Conservation (phyloP, 35 echinoderm and acorn worm species). For the Holothuria glaberrima region DNA sequence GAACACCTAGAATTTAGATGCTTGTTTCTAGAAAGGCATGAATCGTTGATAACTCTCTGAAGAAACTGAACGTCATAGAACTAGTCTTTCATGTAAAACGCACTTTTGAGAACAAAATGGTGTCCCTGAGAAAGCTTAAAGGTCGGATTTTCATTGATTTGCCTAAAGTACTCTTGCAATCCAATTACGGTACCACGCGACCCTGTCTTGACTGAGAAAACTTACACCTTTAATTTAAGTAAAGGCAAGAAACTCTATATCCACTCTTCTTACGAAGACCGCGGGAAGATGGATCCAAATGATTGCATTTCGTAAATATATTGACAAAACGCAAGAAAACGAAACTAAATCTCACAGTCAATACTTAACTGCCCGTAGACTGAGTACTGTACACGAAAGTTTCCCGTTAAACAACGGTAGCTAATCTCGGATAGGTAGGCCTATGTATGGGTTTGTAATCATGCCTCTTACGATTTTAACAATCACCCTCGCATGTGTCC, state of each 20-base stretch:
- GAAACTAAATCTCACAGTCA: slow-evolving; percentile 32
- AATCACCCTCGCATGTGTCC: too few relatives aligned
- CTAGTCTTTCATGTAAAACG: too few relatives aligned
- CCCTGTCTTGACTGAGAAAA: slow-evolving; percentile 53
- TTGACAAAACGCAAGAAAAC: slow-evolving; percentile 43
- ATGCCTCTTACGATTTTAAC: too few relatives aligned
- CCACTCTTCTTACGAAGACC: slow-evolving; percentile 31
- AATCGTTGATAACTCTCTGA: too few relatives aligned
- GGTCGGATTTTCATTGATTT: slow-evolving; percentile 15
- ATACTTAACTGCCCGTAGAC: slow-evolving; percentile 23
- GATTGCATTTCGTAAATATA: slow-evolving; percentile 57
- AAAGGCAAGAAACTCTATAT: slow-evolving; percentile 43
- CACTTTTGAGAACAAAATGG: too few relatives aligned
- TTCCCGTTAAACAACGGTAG: background rate
- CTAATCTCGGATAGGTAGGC: too few relatives aligned
- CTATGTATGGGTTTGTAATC: too few relatives aligned
- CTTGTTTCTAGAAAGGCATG: too few relatives aligned
- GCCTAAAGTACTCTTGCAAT: slow-evolving; percentile 47
- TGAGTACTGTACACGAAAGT: background rate
- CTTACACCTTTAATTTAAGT: slow-evolving; percentile 53
- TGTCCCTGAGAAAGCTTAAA: slow-evolving; percentile 32
- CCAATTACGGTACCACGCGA: slow-evolving; percentile 51
- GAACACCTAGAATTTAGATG: too few relatives aligned
- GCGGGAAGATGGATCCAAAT: slow-evolving; percentile 40
- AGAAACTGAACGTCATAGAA: too few relatives aligned